Evolutionary conservation across 2,113 vertebrate species (phyloP).

Genomic region (Sander vitreus): DNA sequence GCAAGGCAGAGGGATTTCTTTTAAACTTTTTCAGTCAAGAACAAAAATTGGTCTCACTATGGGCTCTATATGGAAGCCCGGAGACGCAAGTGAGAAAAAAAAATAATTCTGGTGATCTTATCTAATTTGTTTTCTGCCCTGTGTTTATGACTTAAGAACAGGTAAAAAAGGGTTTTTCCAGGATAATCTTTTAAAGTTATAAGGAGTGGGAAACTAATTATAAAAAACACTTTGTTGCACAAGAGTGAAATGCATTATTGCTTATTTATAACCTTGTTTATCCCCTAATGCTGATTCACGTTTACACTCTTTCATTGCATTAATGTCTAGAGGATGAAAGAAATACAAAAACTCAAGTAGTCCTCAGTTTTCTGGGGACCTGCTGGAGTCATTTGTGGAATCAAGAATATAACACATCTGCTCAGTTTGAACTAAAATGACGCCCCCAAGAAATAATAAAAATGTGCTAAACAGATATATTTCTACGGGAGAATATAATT

Average conservation of each 20-base stretch:
- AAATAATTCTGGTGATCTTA: too few relatives aligned
- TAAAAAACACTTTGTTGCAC: background rate
- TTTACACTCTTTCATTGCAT: background rate
- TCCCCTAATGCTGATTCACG: too few relatives aligned
- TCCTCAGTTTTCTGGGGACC: background rate
- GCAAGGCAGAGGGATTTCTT: background rate
- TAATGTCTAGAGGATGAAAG: background rate
- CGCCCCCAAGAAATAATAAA: background rate
- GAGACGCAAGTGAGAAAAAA: too few relatives aligned
- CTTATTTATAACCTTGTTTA: background rate
- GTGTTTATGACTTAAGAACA: too few relatives aligned
- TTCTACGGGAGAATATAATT: background rate
- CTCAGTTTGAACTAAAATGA: background rate
- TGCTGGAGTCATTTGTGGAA: background rate
- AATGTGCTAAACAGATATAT: background rate
- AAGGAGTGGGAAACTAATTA: background rate
- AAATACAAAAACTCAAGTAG: background rate
- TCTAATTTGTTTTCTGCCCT: too few relatives aligned
- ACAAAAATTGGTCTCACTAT: background rate
- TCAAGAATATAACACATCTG: background rate
- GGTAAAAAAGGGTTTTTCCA: too few relatives aligned
- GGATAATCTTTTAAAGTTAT: too few relatives aligned
- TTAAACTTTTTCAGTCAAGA: background rate
- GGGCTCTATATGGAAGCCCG: background rate
- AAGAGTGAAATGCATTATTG: too few relatives aligned